Evolutionary conservation across 2,888 invertebrate species (phyloP), one percentile per base, ranked within the genome.

Genomic region (Orchestes rusci): DNA sequence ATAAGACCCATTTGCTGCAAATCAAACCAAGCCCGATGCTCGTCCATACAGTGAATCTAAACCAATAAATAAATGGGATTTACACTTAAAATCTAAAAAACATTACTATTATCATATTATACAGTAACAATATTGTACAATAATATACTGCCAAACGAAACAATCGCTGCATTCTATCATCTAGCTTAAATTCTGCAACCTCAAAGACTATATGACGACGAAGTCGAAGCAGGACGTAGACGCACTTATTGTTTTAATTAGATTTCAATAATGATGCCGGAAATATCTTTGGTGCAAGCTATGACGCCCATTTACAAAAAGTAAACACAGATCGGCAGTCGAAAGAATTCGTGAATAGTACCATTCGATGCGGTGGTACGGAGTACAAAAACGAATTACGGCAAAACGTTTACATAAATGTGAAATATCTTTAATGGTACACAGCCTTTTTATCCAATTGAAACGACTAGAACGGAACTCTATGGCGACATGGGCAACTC

Each of bases 401-500:
- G 31, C 34, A 36, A 46, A 33, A 38, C 28, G 32, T 17, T 29
- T 42, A 46, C 43, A 43, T 38, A 43, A 48, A 39, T 38, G 23
- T 48, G 45, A 48, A 48, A 48, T 44, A 45, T 44, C 45, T 43
- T 39, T 59, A 60, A 59, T 62, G 61, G 61, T 64, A 64, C 68
- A 68, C 68, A 68, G 68, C 68, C 68, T 65, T 65, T 39, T 64
- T 62, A 60, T 59, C 60, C 61, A 60, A 58, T 47, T 56, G 43
- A 54, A 55, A 57, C 54, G 63, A 63, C 63, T 63, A 63, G 63
- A 63, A 60, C 56, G 51, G 38, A 59, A 59, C 59, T 59, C 56
- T 59, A 62, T 61, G 62, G 62, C 62, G 60, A 62, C 53, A 31
- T 19, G 23, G 31, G 8, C n/a, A 13, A 31, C 23, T 23, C 5